Evolutionary conservation across 1,140 invertebrate species (phyloP), one percentile per base, ranked within the genome.

Genomic region (Drosophila punjabiensis): DNA sequence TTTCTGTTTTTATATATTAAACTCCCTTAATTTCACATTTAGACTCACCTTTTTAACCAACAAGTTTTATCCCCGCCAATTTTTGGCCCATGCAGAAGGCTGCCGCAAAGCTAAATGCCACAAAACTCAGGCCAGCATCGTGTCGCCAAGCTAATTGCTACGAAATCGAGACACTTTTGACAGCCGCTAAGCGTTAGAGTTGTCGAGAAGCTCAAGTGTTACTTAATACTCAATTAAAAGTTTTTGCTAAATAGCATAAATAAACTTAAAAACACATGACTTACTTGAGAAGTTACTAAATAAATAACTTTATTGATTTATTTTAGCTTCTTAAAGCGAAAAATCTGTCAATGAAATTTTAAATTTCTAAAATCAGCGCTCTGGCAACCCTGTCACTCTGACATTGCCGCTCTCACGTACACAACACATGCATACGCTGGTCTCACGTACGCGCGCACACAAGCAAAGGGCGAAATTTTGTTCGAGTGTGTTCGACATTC

Each of bases 401-500:
- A 59, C 63, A 79, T 43, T 79, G 81, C 85, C 73, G 69, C 78
- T 79, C 66, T 76, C 85, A 88, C 65, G 69, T 8, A 88, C 52
- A 35, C 41, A 64, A 89, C 50, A 88, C 84, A 84, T 52, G 64
- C 67, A 73, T 28, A 67, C 7, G 1, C 28, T 52, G 18, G n/a
- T 58, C 48, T 50, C 84, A 84, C 77, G 68, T 53, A 84, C 67
- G 20, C 45, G 41, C 79, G 37, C 79, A 88, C 39, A 87, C 81
- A 69, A 66, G 58, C 67, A 63, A 76, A 70, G 33, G 32, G 64
- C 45, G 52, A 67, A 80, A 77, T 81, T 87, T 88, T 88, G 64
- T 79, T 79, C 76, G 32, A 66, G 76, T 79, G 76, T 65, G 67
- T 66, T 84, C 77, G 66, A 84, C 81, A 69, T 88, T 89, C 85